A percentile compares a stretch with the other conserved stretches of the same genome.
Conservation (phyloP, 64 coral and sea anemone species). For the Trachythela sp. region DNA sequence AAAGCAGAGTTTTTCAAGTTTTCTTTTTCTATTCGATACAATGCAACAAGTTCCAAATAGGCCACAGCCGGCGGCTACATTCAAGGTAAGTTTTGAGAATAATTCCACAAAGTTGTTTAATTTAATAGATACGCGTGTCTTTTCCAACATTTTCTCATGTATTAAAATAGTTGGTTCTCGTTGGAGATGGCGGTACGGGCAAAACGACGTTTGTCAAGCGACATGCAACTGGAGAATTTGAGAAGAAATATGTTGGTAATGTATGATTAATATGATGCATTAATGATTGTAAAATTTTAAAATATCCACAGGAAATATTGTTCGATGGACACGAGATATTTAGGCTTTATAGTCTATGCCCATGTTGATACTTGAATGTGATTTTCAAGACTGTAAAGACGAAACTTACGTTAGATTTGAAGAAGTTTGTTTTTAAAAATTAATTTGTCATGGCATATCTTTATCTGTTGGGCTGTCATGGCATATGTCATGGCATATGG, state of each 20-base stretch:
- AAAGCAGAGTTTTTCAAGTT: background rate
- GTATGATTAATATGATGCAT: too few species aligned
- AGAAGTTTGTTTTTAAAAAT: too few species aligned
- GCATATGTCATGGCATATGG: too few species aligned
- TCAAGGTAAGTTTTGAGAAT: background rate
- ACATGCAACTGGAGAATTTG: slow-evolving; percentile 93
- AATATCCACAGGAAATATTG: too few species aligned
- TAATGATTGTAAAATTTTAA: background rate
- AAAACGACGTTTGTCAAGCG: slow-evolving; percentile 97
- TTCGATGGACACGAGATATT: too few species aligned
- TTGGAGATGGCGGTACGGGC: slow-evolving; percentile 96
- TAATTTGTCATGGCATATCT: too few species aligned
- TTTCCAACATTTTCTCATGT: background rate
- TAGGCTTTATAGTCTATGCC: too few species aligned
- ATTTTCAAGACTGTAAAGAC: too few species aligned
- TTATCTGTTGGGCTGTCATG: too few species aligned
- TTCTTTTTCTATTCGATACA: too few species aligned
- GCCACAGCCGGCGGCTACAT: background rate
- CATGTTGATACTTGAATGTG: too few species aligned
- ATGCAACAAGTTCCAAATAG: background rate
- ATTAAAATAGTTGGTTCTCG: slow-evolving; percentile 67
- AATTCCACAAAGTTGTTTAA: background rate
- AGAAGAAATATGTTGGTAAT: slow-evolving; percentile 99
- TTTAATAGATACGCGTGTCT: background rate
- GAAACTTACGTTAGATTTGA: too few species aligned